Evolutionary conservation across 2,797 vertebrate species (phyloP), one percentile per base, ranked within the genome.

Genomic region (Rousettus madagascariensis): DNA sequence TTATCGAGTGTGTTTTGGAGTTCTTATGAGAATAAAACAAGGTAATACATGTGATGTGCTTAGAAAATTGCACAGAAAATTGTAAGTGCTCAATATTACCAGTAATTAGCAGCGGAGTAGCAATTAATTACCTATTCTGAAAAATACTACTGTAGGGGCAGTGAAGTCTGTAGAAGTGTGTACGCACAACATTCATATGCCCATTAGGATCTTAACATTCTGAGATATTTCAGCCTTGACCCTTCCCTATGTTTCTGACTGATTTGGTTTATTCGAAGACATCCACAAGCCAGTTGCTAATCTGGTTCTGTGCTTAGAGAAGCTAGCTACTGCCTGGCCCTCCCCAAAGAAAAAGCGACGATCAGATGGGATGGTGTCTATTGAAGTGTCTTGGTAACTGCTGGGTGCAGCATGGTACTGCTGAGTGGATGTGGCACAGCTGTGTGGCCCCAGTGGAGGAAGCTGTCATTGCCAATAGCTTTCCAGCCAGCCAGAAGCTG

Each of bases 21-120:
- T 66, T 90, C 66, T 55, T 36, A 9, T 30, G 49, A 96, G 55
- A 87, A 57, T 65, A 53, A 91, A 86, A 84, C 38, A 93, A 82
- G n/a, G 68, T 49, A 46, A 68, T 85, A 10, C 1, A 24, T 43
- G n/a, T 36, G 30, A 59, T 28, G 33, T 51, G 46, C 41, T 90
- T 63, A 74, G 59, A 68, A 77, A 95, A 87, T 57, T 80, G 0
- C 78, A 86, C 46, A 33, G 30, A 17, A 69, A 89, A 63, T 72
- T 74, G 7, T 51, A 95, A 86, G 38, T 87, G 55, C 12, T 87
- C 68, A 95, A 51, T 66, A 80, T 36, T 49, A 28, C 12, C 26
- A 92, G 20, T 55, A 65, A 36, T 57, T 55, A 30, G 3, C n/a
- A 84, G 30, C 33, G 43, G 41, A 55, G 61, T n/a, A 68, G 33